Conservation (phyloP, 1,140 invertebrate genomes). For the Drosophila pseudoananassae region DNA sequence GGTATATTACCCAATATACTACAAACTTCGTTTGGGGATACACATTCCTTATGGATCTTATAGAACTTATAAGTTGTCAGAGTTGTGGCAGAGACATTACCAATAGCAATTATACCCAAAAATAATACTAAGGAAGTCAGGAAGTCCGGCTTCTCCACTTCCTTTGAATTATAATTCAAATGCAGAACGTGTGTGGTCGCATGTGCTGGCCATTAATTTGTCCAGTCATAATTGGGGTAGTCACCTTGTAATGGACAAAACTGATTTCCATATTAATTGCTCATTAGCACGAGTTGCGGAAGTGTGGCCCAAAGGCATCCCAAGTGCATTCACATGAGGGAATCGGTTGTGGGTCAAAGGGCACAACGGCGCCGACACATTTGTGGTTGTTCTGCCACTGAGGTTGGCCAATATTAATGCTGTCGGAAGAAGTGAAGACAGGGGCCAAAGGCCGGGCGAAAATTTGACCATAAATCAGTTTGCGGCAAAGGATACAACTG, state of each 20-base stretch:
- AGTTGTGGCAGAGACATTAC: background rate
- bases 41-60: too few relatives aligned
- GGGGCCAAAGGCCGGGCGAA: conserved; percentile 26
- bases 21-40: too few relatives aligned
- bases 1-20: too few relatives aligned
- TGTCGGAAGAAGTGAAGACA: conserved; percentile 28
- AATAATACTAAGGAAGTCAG: background rate
- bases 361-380: background rate
- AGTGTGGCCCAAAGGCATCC: conserved; percentile 6
- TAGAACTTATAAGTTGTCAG: too few relatives aligned
- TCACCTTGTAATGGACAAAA: conserved; percentile 46
- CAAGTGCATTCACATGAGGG: conserved; percentile 40
- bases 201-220: conserved; percentile 21
- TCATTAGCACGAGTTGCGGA: conserved; percentile 38
- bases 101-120: background rate
- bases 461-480: conserved; percentile 59
- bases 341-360: conserved; percentile 11
- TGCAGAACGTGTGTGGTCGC: conserved; percentile 12
- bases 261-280: conserved; percentile 78
- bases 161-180: conserved; percentile 13
- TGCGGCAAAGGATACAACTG: conserved; percentile 4
- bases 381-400: conserved; percentile 42
- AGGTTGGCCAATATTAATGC: conserved; percentile 29
- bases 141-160: background rate
- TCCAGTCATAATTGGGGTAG: conserved; percentile 51